A percentile compares a stretch with the other conserved stretches of the same genome.
Evolutionary conservation across 2,113 vertebrate genomes (phyloP).

Genomic region (Callospermophilus lateralis): DNA sequence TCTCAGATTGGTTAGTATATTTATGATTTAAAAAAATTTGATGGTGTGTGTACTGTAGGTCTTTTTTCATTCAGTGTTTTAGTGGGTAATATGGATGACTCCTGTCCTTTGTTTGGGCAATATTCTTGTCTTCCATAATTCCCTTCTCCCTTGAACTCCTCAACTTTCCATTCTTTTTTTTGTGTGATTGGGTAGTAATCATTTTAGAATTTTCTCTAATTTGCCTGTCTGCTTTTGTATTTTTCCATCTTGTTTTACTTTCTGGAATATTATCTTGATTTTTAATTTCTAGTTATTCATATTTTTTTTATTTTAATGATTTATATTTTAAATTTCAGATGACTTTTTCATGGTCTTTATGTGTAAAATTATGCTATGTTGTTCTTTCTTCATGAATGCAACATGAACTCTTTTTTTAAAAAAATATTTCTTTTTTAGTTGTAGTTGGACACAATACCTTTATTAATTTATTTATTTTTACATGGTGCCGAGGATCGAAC

Average conservation of each 20-base stretch:
- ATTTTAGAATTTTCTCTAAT: background rate
- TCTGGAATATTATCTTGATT: background rate
- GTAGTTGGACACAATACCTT: too few relatives aligned
- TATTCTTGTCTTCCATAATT: background rate
- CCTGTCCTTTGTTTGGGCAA: background rate
- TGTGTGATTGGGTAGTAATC: background rate
- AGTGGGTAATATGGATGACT: background rate
- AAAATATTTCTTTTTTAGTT: too few relatives aligned
- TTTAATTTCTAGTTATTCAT: background rate
- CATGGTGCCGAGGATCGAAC: too few relatives aligned
- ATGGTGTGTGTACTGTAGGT: background rate
- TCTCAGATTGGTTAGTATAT: background rate
- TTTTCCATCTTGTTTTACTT: background rate
- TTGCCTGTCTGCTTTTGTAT: background rate
- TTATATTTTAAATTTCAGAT: background rate
- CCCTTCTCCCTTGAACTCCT: too few relatives aligned
- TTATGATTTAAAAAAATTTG: background rate
- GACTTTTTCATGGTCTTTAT: background rate
- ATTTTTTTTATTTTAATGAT: background rate
- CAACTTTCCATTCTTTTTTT: background rate
- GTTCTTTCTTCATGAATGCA: background rate
- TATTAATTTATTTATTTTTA: too few relatives aligned
- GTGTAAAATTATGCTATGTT: background rate
- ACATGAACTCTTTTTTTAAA: background rate
- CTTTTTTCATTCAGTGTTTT: background rate